These are phyloP conservation scores for Aplocera efformata DNA, from an alignment of 2,888 invertebrate genomes.

Conservation along the genomic window DNA sequence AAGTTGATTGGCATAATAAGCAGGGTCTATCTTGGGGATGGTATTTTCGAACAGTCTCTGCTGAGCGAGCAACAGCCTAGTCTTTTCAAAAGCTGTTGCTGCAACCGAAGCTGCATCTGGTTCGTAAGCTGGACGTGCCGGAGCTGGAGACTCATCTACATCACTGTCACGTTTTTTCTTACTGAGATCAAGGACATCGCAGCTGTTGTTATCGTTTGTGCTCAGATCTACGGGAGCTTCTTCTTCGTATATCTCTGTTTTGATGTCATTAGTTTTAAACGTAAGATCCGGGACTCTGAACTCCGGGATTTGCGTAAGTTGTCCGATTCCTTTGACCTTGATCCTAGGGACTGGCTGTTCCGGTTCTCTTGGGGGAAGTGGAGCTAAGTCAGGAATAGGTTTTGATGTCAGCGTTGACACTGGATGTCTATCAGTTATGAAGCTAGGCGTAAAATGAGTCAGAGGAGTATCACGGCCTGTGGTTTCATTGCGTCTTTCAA, in stretches of 20 bases:
- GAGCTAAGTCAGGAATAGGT: conserved; percentile 54
- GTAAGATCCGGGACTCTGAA: conserved; percentile 60
- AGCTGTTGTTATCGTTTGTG: conserved; percentile 76
- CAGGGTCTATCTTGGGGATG: conserved; percentile 82
- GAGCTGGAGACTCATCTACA: conserved; percentile 46
- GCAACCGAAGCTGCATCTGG: conserved; percentile 57
- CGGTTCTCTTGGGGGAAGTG: conserved; percentile 57
- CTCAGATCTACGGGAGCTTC: conserved; percentile 86
- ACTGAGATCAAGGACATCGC: conserved; percentile 90
- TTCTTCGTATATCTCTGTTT: conserved; percentile 65
- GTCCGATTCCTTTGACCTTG: conserved; percentile 83
- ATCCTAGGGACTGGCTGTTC: conserved; percentile 71
- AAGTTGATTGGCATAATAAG: conserved; percentile 82
- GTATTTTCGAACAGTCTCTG: conserved; percentile 83
- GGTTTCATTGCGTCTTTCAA: conserved; percentile 63
- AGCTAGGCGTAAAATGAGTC: conserved; percentile 64
- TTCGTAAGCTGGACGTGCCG: conserved; percentile 72
- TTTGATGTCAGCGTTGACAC: conserved; percentile 57
- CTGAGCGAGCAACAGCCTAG: conserved; percentile 82
- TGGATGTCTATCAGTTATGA: conserved; percentile 72
- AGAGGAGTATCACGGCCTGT: conserved; percentile 67
- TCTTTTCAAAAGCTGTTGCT: conserved; percentile 73
- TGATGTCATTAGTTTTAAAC: conserved; percentile 55
- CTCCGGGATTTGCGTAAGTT: conserved; percentile 80
- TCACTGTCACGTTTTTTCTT: conserved; percentile 83